Conservation (phyloP, 2,113 vertebrate species). For the Takifugu bimaculatus region DNA sequence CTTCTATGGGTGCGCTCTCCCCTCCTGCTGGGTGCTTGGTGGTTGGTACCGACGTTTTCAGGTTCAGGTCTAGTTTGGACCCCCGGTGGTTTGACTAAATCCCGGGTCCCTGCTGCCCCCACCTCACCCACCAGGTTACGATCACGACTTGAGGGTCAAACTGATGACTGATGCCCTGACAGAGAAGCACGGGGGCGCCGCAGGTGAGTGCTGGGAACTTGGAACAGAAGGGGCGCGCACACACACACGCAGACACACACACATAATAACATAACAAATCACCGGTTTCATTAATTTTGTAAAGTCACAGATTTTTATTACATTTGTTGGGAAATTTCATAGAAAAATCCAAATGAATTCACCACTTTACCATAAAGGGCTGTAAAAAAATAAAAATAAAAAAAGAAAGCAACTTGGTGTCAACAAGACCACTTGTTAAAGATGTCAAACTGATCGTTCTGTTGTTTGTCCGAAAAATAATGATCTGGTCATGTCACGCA, state of each 20-base stretch:
- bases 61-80: slow-evolving; percentile 61
- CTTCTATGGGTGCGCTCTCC: slow-evolving; percentile 6
- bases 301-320: too few species aligned
- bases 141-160: slow-evolving; percentile 91
- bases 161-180: slow-evolving; percentile 84
- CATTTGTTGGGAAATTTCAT: too few species aligned
- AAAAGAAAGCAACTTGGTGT: too few species aligned
- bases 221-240: slow-evolving; percentile 9
- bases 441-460: too few species aligned
- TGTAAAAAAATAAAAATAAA: too few species aligned
- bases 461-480: too few species aligned
- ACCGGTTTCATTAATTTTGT: too few species aligned
- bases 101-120: slow-evolving; percentile 39
- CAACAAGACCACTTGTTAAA: too few species aligned
- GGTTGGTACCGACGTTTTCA: slow-evolving; percentile 64
- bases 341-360: too few species aligned
- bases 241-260: neutral
- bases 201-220: slow-evolving; percentile 79
- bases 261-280: too few species aligned
- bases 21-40: slow-evolving; percentile 66
- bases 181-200: slow-evolving; percentile 86
- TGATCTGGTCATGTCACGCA: too few species aligned
- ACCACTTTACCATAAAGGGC: too few species aligned
- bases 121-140: slow-evolving; percentile 84
- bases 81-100: slow-evolving; percentile 64